Percentiles rank a stretch among this genome's conserved stretches.
Evolutionary conservation across 2,888 invertebrate genomes (phyloP).

Genomic region (Hirudinaria manillensis): DNA sequence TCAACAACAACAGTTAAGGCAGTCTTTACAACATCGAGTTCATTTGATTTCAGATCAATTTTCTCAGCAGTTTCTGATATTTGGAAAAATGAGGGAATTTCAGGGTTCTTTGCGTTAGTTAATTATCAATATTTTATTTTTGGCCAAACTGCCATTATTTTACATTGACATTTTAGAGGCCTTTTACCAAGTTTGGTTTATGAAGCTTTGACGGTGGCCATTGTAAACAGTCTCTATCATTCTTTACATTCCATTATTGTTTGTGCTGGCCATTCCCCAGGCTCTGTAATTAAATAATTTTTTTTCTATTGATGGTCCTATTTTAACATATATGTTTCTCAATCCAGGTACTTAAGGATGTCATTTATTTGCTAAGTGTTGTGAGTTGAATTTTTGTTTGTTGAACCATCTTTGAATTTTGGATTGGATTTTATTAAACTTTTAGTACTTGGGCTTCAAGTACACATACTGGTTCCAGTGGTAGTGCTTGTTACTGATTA

Average conservation of each 20-base stretch:
- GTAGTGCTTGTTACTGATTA: no score
- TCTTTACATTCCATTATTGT: slow-evolving; percentile 61
- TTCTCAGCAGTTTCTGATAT: slow-evolving; percentile 72
- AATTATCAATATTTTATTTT: background rate
- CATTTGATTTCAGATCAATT: slow-evolving; percentile 60
- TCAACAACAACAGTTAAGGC: no score
- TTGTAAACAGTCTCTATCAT: slow-evolving; percentile 62
- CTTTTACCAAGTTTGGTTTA: slow-evolving; percentile 78
- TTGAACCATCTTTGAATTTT: no score
- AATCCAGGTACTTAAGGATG: slow-evolving; percentile 22
- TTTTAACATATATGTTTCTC: background rate
- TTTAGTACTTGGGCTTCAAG: no score
- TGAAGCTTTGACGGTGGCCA: slow-evolving; percentile 72
- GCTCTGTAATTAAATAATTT: background rate
- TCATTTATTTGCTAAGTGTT: background rate
- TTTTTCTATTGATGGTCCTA: slow-evolving; percentile 1
- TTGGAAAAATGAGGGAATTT: slow-evolving; percentile 76
- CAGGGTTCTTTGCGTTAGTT: slow-evolving; percentile 61
- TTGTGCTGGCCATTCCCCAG: slow-evolving; percentile 54
- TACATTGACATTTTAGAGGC: slow-evolving; percentile 66
- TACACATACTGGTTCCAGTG: no score
- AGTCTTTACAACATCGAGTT: background rate
- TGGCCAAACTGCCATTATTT: slow-evolving; percentile 17
- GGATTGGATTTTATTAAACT: no score
- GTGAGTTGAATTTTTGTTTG: no score